phyloP scores from a whole-genome alignment of 2,888 invertebrate genomes.

The Lycia hirtaria region DNA sequence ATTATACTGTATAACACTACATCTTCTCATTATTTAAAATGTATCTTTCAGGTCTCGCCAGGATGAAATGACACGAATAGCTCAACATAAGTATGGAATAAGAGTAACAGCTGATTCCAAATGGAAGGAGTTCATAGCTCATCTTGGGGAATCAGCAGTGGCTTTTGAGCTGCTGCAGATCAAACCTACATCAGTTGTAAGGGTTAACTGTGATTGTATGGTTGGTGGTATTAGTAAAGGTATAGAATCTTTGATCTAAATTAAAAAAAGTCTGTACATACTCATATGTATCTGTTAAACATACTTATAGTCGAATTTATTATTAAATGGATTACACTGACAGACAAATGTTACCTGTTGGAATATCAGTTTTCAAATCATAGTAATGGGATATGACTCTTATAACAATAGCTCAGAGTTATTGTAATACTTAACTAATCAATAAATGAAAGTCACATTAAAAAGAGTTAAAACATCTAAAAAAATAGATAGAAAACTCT shows the following conservation, averaged over 20 bases:
- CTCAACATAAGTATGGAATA: constrained; percentile 88
- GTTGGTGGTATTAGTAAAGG: constrained; percentile 83
- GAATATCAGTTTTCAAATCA: too few relatives aligned
- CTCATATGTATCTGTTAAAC: constrained; percentile 1
- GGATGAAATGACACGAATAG: constrained; percentile 87
- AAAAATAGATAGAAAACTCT: too few relatives aligned
- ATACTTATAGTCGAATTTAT: too few relatives aligned
- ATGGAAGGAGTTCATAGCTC: constrained; percentile 83
- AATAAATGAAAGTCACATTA: too few relatives aligned
- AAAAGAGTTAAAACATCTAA: too few relatives aligned
- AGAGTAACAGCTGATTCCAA: constrained; percentile 76
- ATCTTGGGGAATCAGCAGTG: constrained; percentile 88
- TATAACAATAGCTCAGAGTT: too few relatives aligned
- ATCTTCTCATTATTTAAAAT: too few relatives aligned
- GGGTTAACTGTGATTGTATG: constrained; percentile 78
- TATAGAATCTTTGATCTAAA: constrained; percentile 40
- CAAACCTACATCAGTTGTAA: constrained; percentile 86
- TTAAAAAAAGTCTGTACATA: neutral
- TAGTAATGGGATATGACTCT: too few relatives aligned
- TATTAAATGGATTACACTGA: too few relatives aligned
- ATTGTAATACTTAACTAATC: too few relatives aligned
- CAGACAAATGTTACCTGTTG: too few relatives aligned
- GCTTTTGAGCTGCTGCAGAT: constrained; percentile 89
- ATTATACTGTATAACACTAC: too few relatives aligned
- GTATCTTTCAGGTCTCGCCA: constrained; percentile 81